These are phyloP conservation scores for Apostichopus parvimensis DNA, from an alignment of 35 echinoderm and acorn worm genomes.

Conservation along the genomic window DNA sequence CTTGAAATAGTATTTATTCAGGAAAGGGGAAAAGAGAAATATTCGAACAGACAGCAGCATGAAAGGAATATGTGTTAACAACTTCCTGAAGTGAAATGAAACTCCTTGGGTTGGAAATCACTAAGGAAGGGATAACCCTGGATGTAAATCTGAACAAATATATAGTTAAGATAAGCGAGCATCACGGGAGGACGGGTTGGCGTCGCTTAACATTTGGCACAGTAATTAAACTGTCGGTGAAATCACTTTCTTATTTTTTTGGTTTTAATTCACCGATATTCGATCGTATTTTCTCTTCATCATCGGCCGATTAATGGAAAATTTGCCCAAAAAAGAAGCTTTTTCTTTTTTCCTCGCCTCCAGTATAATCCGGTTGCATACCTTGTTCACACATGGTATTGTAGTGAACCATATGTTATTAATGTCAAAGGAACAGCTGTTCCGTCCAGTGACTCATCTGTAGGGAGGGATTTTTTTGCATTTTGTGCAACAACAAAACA, in stretches of 20 bases:
- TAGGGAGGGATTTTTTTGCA: too few species aligned
- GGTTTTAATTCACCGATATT: background rate
- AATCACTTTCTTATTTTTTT: background rate
- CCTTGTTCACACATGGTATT: too few species aligned
- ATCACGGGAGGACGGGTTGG: background rate
- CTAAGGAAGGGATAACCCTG: background rate
- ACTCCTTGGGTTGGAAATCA: background rate
- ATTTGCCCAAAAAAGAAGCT: too few species aligned
- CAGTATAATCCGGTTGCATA: too few species aligned
- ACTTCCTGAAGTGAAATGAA: background rate
- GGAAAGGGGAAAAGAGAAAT: background rate
- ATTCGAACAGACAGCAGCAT: background rate
- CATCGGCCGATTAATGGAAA: too few species aligned
- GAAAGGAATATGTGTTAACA: background rate
- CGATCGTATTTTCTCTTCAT: background rate
- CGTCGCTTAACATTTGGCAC: background rate
- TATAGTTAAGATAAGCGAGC: background rate
- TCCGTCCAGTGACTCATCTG: too few species aligned
- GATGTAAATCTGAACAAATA: background rate
- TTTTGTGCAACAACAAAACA: too few species aligned
- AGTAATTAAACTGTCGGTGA: background rate
- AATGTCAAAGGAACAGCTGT: too few species aligned
- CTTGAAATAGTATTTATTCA: background rate
- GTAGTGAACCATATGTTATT: too few species aligned
- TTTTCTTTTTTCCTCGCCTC: too few species aligned